Evolutionary conservation across 2,797 vertebrate species (phyloP).

Genomic region (Falco cherrug): DNA sequence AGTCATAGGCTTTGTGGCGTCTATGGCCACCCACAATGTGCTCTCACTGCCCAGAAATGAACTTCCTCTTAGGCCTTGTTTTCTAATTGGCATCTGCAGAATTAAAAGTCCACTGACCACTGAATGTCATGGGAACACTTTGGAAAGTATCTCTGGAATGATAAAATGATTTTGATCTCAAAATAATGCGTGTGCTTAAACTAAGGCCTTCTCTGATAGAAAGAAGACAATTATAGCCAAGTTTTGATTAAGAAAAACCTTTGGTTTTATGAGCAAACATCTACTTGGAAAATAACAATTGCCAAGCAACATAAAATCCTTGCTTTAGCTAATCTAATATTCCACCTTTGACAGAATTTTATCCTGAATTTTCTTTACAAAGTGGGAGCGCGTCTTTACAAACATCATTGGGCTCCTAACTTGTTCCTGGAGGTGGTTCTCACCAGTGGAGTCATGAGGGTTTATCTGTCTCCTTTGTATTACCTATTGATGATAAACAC

Average conservation of each 20-base stretch:
- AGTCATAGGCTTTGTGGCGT: conserved; percentile 22
- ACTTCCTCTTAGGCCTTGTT: conserved; percentile 46
- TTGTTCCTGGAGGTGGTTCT: not conserved
- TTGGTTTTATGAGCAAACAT: not conserved
- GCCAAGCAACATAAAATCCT: not conserved
- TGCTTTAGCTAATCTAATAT: not conserved
- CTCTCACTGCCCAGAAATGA: conserved; percentile 50
- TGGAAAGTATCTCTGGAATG: conserved; percentile 60
- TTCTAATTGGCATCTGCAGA: conserved; percentile 38
- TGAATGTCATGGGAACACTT: conserved; percentile 55
- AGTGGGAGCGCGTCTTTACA: not conserved
- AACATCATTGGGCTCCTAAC: not conserved
- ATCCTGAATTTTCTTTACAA: not conserved
- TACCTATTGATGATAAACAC: not conserved
- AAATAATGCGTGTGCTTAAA: conserved; percentile 7
- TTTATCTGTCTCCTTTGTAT: not conserved
- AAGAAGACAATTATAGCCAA: not conserved
- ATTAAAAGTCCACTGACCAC: conserved; percentile 33
- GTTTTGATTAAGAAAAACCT: not conserved
- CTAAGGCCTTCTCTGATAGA: conserved; percentile 1
- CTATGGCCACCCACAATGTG: conserved; percentile 13
- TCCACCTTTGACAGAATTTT: not conserved
- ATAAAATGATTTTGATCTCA: conserved; percentile 20
- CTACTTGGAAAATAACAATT: not conserved
- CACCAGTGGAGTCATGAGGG: not conserved